Evolutionary conservation across 2,797 vertebrate genomes (phyloP).

Genomic region (Carcharodon carcharias): DNA sequence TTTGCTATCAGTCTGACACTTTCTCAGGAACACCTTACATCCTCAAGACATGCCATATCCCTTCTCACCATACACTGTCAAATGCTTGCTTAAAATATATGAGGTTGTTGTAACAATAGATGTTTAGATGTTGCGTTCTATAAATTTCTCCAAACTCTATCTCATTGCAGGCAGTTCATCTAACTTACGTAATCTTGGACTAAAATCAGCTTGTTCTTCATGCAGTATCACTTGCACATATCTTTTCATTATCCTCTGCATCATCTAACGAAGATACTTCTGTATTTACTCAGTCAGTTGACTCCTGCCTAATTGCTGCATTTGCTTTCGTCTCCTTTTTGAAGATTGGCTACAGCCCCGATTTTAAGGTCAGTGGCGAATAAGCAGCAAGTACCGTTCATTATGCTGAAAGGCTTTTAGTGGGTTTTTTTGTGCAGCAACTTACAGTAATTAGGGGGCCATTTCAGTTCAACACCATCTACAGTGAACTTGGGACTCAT

Average conservation of each 20-base stretch:
- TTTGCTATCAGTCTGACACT: slow-evolving; percentile 11
- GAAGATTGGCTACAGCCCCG: no score
- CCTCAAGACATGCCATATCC: slow-evolving; percentile 1
- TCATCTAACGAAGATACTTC: not conserved
- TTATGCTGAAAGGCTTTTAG: no score
- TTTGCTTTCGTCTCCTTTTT: not conserved
- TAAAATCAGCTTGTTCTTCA: not conserved
- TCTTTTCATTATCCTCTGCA: not conserved
- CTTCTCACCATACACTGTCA: not conserved
- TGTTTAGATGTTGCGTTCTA: not conserved
- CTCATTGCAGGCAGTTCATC: not conserved
- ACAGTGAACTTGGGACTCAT: not conserved
- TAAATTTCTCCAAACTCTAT: not conserved
- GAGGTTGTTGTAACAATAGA: slow-evolving; percentile 10
- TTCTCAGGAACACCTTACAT: not conserved
- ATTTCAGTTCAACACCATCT: not conserved
- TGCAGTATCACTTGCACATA: not conserved
- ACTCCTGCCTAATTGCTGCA: not conserved
- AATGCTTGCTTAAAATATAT: not conserved
- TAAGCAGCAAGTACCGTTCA: not conserved
- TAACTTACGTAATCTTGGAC: not conserved
- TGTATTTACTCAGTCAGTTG: not conserved
- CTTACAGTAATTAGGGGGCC: not conserved
- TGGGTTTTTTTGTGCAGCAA: no score
- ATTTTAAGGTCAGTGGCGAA: not conserved